A percentile compares a stretch with the other conserved stretches of the same genome.
Evolutionary conservation across 2,888 invertebrate genomes (phyloP).

Genomic region (Trissolcus japonicus): DNA sequence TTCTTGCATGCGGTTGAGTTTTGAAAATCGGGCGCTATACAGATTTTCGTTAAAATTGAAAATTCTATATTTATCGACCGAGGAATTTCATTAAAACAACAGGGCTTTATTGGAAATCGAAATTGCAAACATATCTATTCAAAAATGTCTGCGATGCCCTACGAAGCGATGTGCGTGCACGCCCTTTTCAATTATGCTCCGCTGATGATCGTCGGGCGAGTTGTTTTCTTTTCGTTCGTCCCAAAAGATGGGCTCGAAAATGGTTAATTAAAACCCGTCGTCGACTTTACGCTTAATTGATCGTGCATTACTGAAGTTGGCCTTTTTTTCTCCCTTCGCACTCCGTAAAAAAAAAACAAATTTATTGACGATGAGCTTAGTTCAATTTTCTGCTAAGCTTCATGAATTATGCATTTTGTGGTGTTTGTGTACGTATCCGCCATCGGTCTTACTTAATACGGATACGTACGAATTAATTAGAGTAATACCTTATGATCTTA

Average conservation of each 20-base stretch:
- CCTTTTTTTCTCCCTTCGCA: no score
- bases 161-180: no score
- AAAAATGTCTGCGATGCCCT: conserved; percentile 13
- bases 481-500: conserved; percentile 3
- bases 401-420: conserved; percentile 16
- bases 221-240: neutral
- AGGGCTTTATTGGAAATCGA: conserved; percentile 19
- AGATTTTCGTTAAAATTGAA: neutral
- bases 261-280: no score
- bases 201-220: no score
- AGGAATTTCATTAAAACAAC: conserved; percentile 36
- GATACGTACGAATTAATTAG: neutral
- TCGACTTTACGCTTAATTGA: neutral
- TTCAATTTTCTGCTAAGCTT: conserved; percentile 15
- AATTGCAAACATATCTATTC: conserved; percentile 33
- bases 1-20: no score
- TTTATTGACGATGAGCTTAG: conserved; percentile 14
- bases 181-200: no score
- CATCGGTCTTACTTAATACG: neutral
- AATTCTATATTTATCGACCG: neutral
- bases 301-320: neutral
- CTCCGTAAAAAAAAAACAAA: conserved; percentile 1
- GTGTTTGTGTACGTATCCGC: conserved; percentile 4
- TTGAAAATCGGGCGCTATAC: neutral
- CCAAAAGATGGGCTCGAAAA: no score